Evolutionary conservation across 1,140 invertebrate genomes (phyloP).

Genomic region (Sarcophaga bullata): DNA sequence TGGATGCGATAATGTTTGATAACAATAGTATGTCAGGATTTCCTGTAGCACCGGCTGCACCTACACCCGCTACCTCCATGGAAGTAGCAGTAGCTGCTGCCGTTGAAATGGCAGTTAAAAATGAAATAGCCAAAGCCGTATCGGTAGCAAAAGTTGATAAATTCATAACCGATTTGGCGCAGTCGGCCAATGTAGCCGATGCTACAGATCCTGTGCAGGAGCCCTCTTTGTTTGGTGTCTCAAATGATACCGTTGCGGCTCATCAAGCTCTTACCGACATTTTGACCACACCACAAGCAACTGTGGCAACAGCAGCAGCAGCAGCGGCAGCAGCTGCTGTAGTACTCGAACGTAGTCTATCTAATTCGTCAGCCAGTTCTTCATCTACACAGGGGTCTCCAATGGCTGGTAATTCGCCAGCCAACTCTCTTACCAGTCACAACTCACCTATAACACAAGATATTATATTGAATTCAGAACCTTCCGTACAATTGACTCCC

Average conservation of each 20-base stretch:
- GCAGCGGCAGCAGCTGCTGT: constrained; percentile 45
- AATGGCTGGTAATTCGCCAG: constrained; percentile 51
- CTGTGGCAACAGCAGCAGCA: constrained; percentile 44
- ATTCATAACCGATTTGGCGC: constrained; percentile 60
- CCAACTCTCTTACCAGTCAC: constrained; percentile 48
- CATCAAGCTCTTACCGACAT: constrained; percentile 59
- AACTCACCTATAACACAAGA: constrained; percentile 63
- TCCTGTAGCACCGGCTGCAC: constrained; percentile 45
- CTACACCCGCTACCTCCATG: constrained; percentile 51
- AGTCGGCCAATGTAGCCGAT: constrained; percentile 55
- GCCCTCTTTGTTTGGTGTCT: constrained; percentile 35
- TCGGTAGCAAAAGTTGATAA: constrained; percentile 57
- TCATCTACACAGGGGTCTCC: constrained; percentile 46
- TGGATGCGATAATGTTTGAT: constrained; percentile 62
- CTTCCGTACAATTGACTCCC: constrained; percentile 51
- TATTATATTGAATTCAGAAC: constrained; percentile 64
- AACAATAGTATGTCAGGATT: constrained; percentile 61
- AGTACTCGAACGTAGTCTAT: constrained; percentile 56
- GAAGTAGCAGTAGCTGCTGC: constrained; percentile 52
- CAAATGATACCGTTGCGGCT: constrained; percentile 49
- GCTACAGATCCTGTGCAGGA: constrained; percentile 49
- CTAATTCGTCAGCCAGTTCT: constrained; percentile 54
- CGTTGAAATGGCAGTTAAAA: constrained; percentile 66
- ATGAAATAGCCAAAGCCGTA: constrained; percentile 65
- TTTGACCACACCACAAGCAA: constrained; percentile 49